A percentile compares a stretch with the other conserved stretches of the same genome.
Evolutionary conservation across 2,797 vertebrate species (phyloP).

Genomic region (Nyctibius grandis): DNA sequence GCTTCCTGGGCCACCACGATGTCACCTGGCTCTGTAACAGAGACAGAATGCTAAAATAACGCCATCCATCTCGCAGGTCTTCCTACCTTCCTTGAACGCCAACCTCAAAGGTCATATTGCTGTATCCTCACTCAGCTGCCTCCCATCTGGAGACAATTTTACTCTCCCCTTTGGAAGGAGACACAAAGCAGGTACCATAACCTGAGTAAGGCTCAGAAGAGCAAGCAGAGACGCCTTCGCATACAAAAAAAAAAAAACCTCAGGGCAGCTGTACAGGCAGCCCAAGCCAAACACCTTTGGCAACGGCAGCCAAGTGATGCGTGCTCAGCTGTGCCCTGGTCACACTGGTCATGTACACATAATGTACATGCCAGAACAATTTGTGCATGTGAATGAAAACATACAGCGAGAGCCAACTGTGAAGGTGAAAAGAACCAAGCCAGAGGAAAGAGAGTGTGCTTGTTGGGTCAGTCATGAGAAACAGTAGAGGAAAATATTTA

Average conservation of each 20-base stretch:
- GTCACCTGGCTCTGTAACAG: background rate
- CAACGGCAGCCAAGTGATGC: accelerated
- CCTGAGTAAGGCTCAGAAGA: background rate
- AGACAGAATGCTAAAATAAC: background rate
- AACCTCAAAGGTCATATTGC: background rate
- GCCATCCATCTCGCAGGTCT: accelerated
- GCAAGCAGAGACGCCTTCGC: background rate
- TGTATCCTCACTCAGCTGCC: background rate
- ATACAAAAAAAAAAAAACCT: background rate
- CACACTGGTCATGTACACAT: background rate
- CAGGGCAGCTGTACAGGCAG: background rate
- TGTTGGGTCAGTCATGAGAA: background rate
- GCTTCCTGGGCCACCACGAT: constrained; percentile 31
- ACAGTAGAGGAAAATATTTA: background rate
- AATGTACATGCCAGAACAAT: background rate
- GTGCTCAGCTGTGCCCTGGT: accelerated
- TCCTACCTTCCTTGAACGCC: background rate
- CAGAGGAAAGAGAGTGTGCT: background rate
- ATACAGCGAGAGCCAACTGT: background rate
- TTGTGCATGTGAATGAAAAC: background rate
- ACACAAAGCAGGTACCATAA: background rate
- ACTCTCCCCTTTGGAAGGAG: background rate
- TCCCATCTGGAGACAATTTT: background rate
- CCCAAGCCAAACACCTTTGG: background rate
- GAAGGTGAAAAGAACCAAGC: constrained; percentile 25